Percentiles rank a stretch among this genome's conserved stretches.
phyloP scores from a whole-genome alignment of 2,113 vertebrate species.

The Chlorodrepanis virens region DNA sequence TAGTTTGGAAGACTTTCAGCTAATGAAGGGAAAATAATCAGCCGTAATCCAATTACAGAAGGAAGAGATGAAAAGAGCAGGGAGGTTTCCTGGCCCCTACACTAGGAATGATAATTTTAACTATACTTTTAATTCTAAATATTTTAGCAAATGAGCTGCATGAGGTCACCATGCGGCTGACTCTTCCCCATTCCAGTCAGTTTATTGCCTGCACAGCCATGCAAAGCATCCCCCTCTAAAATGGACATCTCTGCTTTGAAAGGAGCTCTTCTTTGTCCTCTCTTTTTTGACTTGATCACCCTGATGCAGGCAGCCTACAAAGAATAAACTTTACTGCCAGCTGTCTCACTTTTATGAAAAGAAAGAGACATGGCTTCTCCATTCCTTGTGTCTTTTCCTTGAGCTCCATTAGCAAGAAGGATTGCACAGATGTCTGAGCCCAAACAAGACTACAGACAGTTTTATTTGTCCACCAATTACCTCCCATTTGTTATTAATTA shows the following conservation, averaged over 20 bases:
- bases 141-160: not conserved
- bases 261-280: slow-evolving; percentile 32
- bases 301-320: not conserved
- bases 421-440: not conserved
- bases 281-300: not conserved
- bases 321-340: not conserved
- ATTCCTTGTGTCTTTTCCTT: not conserved
- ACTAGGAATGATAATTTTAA: not conserved
- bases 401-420: not conserved
- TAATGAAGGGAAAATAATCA: not conserved
- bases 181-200: not conserved
- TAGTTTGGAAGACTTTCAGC: not conserved
- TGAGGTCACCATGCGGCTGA: not conserved
- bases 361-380: not conserved
- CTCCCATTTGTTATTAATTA: not conserved
- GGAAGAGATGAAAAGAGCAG: not conserved
- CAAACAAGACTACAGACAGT: not conserved
- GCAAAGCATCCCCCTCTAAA: slow-evolving; percentile 13
- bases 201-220: slow-evolving; percentile 26
- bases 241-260: slow-evolving; percentile 28
- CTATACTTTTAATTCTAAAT: not conserved
- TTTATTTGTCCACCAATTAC: not conserved
- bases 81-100: not conserved
- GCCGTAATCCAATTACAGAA: not conserved
- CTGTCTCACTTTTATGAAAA: not conserved